Conservation (phyloP, 2,888 invertebrate genomes). For the Muschampia plurimacula region DNA sequence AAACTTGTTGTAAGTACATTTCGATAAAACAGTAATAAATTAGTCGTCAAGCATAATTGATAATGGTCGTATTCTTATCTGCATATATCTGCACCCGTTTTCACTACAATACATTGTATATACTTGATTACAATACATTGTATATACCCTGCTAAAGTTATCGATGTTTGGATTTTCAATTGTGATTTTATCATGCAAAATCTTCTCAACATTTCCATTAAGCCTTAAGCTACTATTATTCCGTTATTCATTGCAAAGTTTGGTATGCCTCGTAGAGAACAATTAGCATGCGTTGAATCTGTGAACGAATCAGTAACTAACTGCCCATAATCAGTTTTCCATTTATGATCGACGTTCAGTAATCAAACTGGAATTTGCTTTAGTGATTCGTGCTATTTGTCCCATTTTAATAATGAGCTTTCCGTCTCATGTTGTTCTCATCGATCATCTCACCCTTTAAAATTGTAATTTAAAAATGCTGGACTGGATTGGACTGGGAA, state of each 20-base stretch:
- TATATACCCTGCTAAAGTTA: too few relatives aligned
- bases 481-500: too few relatives aligned
- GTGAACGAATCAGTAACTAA: slow-evolving; percentile 18
- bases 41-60: too few relatives aligned
- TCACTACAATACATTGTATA: too few relatives aligned
- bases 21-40: too few relatives aligned
- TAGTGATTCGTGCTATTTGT: slow-evolving; percentile 16
- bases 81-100: too few relatives aligned
- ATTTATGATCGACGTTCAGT: slow-evolving; percentile 19
- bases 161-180: not conserved
- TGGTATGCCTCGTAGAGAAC: not conserved
- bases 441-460: not conserved
- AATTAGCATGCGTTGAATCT: slow-evolving; percentile 10
- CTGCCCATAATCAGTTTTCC: slow-evolving; percentile 26
- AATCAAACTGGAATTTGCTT: slow-evolving; percentile 23
- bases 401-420: slow-evolving; percentile 24
- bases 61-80: too few relatives aligned
- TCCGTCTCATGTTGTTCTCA: not conserved
- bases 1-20: too few relatives aligned
- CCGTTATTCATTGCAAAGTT: not conserved
- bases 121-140: too few relatives aligned
- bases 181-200: not conserved
- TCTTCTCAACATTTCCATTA: not conserved
- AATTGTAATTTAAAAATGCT: not conserved
- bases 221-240: not conserved